phyloP scores from a whole-genome alignment of 2,888 invertebrate genomes.

The Baccha elongata region DNA sequence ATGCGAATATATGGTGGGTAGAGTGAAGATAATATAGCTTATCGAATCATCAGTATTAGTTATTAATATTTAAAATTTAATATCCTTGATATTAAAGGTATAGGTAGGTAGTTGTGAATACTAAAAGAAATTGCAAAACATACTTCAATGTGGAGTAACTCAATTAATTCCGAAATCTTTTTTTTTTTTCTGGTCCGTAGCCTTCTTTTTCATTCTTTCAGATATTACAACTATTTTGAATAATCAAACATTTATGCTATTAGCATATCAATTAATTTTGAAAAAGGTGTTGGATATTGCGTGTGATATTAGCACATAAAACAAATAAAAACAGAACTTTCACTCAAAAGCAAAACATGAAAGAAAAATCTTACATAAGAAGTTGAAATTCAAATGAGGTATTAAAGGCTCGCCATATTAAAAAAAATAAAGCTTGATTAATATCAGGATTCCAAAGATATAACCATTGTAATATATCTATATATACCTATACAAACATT shows the following conservation, averaged over 20 bases:
- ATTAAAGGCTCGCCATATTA: constrained; percentile 46
- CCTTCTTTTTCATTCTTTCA: too few relatives aligned
- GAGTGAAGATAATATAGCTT: too few relatives aligned
- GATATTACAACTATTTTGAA: constrained; percentile 9
- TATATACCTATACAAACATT: neutral
- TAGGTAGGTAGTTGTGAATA: too few relatives aligned
- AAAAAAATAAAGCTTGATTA: constrained; percentile 32
- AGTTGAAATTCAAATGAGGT: constrained; percentile 50
- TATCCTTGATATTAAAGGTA: too few relatives aligned
- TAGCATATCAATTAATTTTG: constrained; percentile 14
- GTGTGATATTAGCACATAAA: constrained; percentile 51
- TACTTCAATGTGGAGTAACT: too few relatives aligned
- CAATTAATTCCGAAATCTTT: too few relatives aligned
- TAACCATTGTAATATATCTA: neutral
- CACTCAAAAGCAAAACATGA: neutral
- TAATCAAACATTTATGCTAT: constrained; percentile 7
- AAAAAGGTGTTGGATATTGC: constrained; percentile 60
- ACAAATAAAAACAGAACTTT: neutral
- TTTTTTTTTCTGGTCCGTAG: too few relatives aligned
- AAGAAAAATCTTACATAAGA: neutral
- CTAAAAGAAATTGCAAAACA: too few relatives aligned
- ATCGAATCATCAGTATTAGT: too few relatives aligned
- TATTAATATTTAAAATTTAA: too few relatives aligned
- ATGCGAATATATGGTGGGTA: too few relatives aligned
- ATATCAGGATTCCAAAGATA: constrained; percentile 25